A percentile compares a stretch with the other conserved stretches of the same genome.
These are phyloP conservation scores for Thecocarcelia acutangulata DNA, from an alignment of 2,888 invertebrate species.

Conservation along the genomic window DNA sequence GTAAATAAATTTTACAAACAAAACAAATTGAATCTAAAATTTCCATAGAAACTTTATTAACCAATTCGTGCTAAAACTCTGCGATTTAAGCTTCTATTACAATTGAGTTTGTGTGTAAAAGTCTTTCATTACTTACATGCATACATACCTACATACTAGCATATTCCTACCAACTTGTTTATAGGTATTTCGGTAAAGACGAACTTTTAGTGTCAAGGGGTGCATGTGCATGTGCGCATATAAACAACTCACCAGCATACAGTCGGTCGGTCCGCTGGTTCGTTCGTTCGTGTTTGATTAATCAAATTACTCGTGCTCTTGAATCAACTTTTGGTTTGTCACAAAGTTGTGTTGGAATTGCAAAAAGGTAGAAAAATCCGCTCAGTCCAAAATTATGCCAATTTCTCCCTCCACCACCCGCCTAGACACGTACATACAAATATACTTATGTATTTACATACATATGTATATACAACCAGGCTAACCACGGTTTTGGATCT, in stretches of 20 bases:
- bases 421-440: conserved; percentile 49
- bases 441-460: background rate
- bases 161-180: background rate
- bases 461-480: no score
- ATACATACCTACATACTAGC: no score
- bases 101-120: conserved; percentile 27
- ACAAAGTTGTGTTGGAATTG: conserved; percentile 32
- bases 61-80: conserved; percentile 14
- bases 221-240: background rate
- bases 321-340: conserved; percentile 31
- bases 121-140: no score
- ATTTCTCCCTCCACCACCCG: no score
- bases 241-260: background rate
- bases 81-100: conserved; percentile 36
- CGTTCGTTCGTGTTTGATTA: conserved; percentile 22
- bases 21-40: background rate
- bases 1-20: background rate
- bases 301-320: conserved; percentile 40
- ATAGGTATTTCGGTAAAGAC: background rate
- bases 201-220: conserved; percentile 12
- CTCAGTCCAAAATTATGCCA: conserved; percentile 1
- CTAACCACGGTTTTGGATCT: no score
- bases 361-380: conserved; percentile 30
- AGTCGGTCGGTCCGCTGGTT: no score
- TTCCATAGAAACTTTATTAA: background rate